Evolutionary conservation across 2,888 invertebrate species (phyloP), one percentile per base, ranked within the genome.

Genomic region (Nasonovia ribisnigri): DNA sequence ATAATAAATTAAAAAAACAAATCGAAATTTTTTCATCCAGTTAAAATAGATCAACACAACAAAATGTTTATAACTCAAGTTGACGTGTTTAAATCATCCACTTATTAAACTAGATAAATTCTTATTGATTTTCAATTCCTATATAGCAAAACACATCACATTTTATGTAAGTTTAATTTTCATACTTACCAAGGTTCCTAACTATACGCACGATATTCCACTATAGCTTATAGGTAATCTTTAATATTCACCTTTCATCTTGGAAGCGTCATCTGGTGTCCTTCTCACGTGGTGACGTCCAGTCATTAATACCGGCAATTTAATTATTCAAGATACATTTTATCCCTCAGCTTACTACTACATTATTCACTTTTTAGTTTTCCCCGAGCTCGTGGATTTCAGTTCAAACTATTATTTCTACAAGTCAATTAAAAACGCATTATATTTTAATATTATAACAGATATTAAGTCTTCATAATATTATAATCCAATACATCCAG

Each of bases 311-410:
- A 60, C 54, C n/a, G n/a, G 48, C 16, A n/a, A 46, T 91, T 92
- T n/a, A 60, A 92, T 87, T 92, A 92, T 92, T 87, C 92, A 92
- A 87, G 46, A 26, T 60, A 60, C 48, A 48, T 90, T 77, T 36
- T 67, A 57, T 77, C 36, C 36, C 46, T 46, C n/a, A 46, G 77
- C 13, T 43, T 20, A 48, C 54, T 88, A 88, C n/a, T 90, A 48
- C 36, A 90, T 90, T 77, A 48, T 90, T 90, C 48, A 60, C 48
- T 48, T 20, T 90, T 90, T 90, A 90, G 48, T 90, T 90, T 90
- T 16, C n/a, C 16, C 24, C 13, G 26, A 77, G 77, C 36, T 90
- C n/a, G 13, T 24, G 36, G 11, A 48, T 48, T 48, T 48, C 24
- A 48, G 29, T n/a, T 60, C 60, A 48, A 24, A 67, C n/a, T 67